These are phyloP conservation scores for Lagria hirta DNA, from an alignment of 2,888 invertebrate species.

Conservation along the genomic window DNA sequence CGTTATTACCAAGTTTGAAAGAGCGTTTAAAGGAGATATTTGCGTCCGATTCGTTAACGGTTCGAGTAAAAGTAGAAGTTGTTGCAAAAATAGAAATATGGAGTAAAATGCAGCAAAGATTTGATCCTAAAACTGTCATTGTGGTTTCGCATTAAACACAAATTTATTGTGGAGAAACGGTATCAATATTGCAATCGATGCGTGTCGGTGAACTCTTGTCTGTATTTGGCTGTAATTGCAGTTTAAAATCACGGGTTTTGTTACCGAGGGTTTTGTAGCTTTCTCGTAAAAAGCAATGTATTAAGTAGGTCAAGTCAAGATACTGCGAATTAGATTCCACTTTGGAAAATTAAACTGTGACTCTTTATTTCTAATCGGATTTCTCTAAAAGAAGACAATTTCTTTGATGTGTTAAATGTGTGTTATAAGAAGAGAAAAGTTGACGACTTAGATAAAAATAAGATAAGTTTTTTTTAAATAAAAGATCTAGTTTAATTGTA, in stretches of 20 bases:
- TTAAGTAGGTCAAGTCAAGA: constrained; percentile 27
- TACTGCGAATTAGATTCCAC: constrained; percentile 31
- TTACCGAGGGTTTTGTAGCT: constrained; percentile 20
- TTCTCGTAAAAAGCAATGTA: constrained; percentile 26
- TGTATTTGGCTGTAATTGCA: constrained; percentile 20
- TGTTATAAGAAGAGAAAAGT: constrained; percentile 9
- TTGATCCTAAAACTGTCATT: no score
- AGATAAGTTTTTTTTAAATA: constrained; percentile 9
- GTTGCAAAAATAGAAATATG: constrained; percentile 15
- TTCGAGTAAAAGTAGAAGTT: constrained; percentile 7
- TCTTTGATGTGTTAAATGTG: constrained; percentile 28
- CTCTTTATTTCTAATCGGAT: constrained; percentile 31
- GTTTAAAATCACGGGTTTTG: constrained; percentile 22
- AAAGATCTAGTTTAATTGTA: constrained; percentile 9
- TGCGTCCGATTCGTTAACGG: constrained; percentile 8
- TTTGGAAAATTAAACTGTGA: constrained; percentile 31
- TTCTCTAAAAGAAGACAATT: constrained; percentile 24
- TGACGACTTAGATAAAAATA: constrained; percentile 5
- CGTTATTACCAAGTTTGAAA: constrained; percentile 20
- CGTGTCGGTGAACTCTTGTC: constrained; percentile 14
- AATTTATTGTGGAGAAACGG: constrained; percentile 13
- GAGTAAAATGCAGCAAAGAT: constrained; percentile 16
- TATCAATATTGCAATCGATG: constrained; percentile 19
- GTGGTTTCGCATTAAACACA: constrained; percentile 15
- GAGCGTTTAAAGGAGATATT: constrained; percentile 17